phyloP scores from a whole-genome alignment of 2,888 invertebrate species.

The Sarcophaga subvicina region DNA sequence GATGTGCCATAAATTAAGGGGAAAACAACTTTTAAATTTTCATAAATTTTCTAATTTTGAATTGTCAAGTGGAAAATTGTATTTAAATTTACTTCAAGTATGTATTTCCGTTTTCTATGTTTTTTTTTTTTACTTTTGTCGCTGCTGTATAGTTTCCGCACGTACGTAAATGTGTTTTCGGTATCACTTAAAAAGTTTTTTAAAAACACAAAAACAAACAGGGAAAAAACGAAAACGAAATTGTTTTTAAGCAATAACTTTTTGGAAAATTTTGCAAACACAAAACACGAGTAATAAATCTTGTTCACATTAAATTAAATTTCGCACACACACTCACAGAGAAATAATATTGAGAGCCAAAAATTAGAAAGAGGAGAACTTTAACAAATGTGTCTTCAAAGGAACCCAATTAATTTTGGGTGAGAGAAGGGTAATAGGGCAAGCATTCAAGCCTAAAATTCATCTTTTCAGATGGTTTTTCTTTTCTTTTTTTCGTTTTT shows the following conservation, averaged over 20 bases:
- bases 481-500: not conserved
- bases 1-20: not conserved
- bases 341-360: not conserved
- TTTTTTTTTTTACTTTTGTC: not conserved
- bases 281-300: conserved; percentile 26
- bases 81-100: conserved; percentile 1
- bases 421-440: not conserved
- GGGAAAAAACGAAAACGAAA: not conserved
- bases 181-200: conserved; percentile 1
- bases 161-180: not conserved
- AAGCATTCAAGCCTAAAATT: conserved; percentile 2
- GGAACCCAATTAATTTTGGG: not conserved
- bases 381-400: not conserved
- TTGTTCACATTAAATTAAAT: not conserved
- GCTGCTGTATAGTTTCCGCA: not conserved
- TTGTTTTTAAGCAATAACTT: conserved; percentile 2
- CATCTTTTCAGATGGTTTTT: not conserved
- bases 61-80: conserved; percentile 1
- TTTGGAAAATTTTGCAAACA: conserved; percentile 14
- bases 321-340: not conserved
- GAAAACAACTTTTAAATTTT: not conserved
- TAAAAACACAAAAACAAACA: not conserved
- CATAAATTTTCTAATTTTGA: not conserved
- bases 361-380: not conserved
- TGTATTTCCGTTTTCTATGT: not conserved